These are phyloP conservation scores for Diachasmimorpha longicaudata DNA, from an alignment of 1,140 invertebrate genomes.

Conservation along the genomic window DNA sequence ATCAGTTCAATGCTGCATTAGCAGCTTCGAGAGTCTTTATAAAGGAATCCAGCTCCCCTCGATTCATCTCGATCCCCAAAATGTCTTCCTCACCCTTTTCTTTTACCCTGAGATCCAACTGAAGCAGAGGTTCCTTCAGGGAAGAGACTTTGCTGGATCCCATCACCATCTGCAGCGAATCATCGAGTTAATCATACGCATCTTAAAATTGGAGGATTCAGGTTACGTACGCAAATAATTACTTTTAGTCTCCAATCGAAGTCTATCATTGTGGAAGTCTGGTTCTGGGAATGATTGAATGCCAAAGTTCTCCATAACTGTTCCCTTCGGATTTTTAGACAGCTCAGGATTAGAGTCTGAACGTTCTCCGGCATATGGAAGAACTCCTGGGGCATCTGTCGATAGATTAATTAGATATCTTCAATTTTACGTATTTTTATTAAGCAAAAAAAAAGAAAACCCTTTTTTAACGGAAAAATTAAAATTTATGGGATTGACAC, in stretches of 20 bases:
- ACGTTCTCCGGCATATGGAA: constrained; percentile 46
- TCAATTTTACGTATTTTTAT: too few species aligned
- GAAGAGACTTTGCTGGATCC: constrained; percentile 54
- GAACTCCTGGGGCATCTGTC: constrained; percentile 51
- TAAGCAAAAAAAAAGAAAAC: not conserved
- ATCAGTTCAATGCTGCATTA: not conserved
- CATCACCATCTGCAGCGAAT: constrained; percentile 49
- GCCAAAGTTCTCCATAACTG: constrained; percentile 43
- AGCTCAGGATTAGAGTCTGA: constrained; percentile 40
- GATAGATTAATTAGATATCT: too few species aligned
- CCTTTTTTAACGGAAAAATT: too few species aligned
- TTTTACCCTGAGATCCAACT: constrained; percentile 47
- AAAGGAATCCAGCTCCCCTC: constrained; percentile 48
- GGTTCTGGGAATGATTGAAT: constrained; percentile 40
- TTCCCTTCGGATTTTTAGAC: constrained; percentile 46
- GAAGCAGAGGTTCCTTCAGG: constrained; percentile 49
- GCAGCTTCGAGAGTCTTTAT: constrained; percentile 46
- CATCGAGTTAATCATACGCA: not conserved
- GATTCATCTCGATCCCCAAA: constrained; percentile 48
- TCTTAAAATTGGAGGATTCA: constrained; percentile 1
- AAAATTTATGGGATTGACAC: too few species aligned
- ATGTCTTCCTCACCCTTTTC: constrained; percentile 36
- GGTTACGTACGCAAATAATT: constrained; percentile 11
- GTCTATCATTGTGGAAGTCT: constrained; percentile 42
- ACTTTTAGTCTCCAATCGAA: constrained; percentile 58